Conservation (phyloP, 2,113 vertebrate genomes). For the Pseudorectes ferrugineus region DNA sequence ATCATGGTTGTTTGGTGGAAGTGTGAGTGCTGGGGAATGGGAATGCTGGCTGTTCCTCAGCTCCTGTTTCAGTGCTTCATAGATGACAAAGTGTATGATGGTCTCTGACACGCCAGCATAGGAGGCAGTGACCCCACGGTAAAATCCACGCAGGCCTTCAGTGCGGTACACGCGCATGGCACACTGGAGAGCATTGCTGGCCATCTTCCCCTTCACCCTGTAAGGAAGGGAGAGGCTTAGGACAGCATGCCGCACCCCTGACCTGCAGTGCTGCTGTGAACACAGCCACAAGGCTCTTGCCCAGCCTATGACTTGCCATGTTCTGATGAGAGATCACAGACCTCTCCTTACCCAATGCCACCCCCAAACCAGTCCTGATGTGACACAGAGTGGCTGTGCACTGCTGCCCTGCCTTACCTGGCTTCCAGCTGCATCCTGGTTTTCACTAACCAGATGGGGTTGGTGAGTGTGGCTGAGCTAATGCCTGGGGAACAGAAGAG, state of each 20-base stretch:
- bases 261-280: background rate
- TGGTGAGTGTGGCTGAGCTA: conserved; percentile 52
- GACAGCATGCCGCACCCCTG: background rate
- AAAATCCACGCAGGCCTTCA: conserved; percentile 61
- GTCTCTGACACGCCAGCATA: conserved; percentile 68
- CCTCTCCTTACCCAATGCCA: background rate
- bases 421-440: conserved; percentile 66
- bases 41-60: conserved; percentile 15
- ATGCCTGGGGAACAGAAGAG: conserved; percentile 31
- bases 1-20: background rate
- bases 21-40: background rate
- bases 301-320: background rate
- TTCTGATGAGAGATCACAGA: background rate
- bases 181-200: conserved; percentile 45
- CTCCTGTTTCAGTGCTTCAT: conserved; percentile 57
- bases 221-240: background rate
- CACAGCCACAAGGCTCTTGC: background rate
- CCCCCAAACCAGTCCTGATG: background rate
- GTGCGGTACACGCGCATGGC: conserved; percentile 42
- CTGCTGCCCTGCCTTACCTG: conserved; percentile 24
- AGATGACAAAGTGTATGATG: conserved; percentile 67
- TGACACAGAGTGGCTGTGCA: background rate
- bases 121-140: conserved; percentile 66
- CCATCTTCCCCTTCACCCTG: conserved; percentile 22
- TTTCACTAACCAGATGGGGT: conserved; percentile 70